Evolutionary conservation across 2,113 vertebrate species (phyloP).

Genomic region (Phyllopteryx taeniolatus): DNA sequence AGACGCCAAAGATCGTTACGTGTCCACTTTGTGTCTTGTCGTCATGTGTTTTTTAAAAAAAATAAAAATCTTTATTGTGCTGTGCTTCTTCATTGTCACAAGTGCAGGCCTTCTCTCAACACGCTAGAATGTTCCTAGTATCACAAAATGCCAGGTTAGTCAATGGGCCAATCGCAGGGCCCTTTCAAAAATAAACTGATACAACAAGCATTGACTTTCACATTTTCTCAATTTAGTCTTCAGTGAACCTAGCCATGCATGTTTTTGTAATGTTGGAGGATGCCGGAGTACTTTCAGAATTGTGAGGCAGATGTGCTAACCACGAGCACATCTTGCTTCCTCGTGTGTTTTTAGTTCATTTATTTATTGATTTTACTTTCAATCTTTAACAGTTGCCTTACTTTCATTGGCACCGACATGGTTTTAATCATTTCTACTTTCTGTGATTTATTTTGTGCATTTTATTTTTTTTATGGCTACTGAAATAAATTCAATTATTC

Average conservation of each 20-base stretch:
- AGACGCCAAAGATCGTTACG: slow-evolving; percentile 19
- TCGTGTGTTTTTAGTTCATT: slow-evolving; percentile 34
- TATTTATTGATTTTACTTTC: neutral
- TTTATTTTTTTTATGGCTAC: slow-evolving; percentile 71
- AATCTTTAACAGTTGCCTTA: slow-evolving; percentile 64
- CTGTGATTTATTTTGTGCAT: slow-evolving; percentile 75
- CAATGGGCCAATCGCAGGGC: neutral
- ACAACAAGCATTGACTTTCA: no score
- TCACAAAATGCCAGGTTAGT: slow-evolving; percentile 30
- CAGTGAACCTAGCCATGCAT: no score
- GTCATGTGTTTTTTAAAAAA: slow-evolving; percentile 21
- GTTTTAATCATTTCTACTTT: slow-evolving; percentile 71
- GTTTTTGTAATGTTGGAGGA: neutral
- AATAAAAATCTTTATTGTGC: slow-evolving; percentile 11
- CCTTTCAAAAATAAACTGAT: no score
- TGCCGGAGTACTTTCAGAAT: neutral
- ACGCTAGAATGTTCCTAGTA: slow-evolving; percentile 7
- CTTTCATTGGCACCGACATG: slow-evolving; percentile 49
- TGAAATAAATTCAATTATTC: slow-evolving; percentile 52
- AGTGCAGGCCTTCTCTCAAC: slow-evolving; percentile 38
- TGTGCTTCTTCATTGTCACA: slow-evolving; percentile 25
- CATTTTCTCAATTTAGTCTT: no score
- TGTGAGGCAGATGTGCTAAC: neutral
- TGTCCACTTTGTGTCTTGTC: slow-evolving; percentile 12
- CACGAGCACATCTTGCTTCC: neutral